Evolutionary conservation across 2,888 invertebrate genomes (phyloP).

Genomic region (Microplitis manilae): DNA sequence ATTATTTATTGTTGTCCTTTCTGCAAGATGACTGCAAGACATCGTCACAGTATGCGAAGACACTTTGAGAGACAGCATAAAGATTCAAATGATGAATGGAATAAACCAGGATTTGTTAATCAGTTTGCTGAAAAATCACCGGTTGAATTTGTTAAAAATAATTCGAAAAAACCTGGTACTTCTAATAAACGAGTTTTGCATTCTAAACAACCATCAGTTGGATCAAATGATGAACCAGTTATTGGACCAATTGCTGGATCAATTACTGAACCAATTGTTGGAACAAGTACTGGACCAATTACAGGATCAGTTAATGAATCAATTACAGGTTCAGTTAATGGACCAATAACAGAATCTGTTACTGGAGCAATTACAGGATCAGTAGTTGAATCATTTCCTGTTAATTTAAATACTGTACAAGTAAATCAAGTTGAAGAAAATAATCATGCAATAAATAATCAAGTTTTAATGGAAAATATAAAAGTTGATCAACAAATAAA

Average conservation of each 20-base stretch:
- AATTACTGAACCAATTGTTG: neutral
- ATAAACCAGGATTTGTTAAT: constrained; percentile 52
- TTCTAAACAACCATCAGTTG: no score
- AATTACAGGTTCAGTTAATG: no score
- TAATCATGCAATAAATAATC: constrained; percentile 3
- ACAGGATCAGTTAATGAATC: no score
- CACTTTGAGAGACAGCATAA: constrained; percentile 55
- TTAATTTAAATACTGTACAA: neutral
- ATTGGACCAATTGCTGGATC: no score
- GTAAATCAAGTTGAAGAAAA: neutral
- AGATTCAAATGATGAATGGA: constrained; percentile 49
- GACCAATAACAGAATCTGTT: neutral
- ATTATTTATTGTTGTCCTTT: constrained; percentile 55
- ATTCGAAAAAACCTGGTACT: neutral
- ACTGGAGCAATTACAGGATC: neutral
- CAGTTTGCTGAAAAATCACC: constrained; percentile 32
- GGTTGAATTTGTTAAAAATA: neutral
- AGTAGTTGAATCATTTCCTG: neutral
- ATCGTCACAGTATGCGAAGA: constrained; percentile 53
- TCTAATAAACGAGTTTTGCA: neutral
- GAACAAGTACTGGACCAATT: neutral
- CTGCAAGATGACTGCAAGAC: constrained; percentile 52
- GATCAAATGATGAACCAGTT: neutral
- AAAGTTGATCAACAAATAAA: neutral
- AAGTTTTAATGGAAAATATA: neutral